Conservation (phyloP, 2,113 vertebrate genomes). For the Pionites leucogaster region DNA sequence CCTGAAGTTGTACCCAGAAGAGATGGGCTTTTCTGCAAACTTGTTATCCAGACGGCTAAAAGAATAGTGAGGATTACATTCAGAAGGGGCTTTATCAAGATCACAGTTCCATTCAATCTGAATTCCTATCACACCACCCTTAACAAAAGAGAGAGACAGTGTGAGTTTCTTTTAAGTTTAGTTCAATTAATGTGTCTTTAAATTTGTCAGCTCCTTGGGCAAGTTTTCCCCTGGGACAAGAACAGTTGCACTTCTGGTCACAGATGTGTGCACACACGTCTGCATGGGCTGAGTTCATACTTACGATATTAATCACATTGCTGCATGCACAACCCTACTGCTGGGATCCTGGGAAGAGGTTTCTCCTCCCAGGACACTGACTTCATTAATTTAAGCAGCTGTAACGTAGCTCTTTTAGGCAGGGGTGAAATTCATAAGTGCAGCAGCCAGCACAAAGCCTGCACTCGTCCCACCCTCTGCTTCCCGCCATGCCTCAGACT, state of each 20-base stretch:
- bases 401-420: background rate
- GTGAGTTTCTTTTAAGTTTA: constrained; percentile 15
- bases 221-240: background rate
- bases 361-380: background rate
- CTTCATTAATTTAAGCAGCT: background rate
- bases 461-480: background rate
- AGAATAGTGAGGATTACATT: constrained; percentile 88
- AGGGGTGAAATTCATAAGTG: background rate
- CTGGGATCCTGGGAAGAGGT: background rate
- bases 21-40: constrained; percentile 74
- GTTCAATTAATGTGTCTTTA: background rate
- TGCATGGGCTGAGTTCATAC: background rate
- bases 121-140: constrained; percentile 94
- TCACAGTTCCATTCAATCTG: constrained; percentile 95
- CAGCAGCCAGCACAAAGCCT: background rate
- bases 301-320: no score
- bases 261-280: no score
- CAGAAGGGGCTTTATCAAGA: constrained; percentile 86
- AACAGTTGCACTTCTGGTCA: background rate
- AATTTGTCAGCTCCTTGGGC: background rate
- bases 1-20: constrained; percentile 97
- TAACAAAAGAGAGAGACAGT: constrained; percentile 52
- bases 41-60: constrained; percentile 89
- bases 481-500: background rate
- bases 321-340: background rate